A percentile compares a stretch with the other conserved stretches of the same genome.
Conservation (phyloP, 2,888 invertebrate species). For the Byasa hedistus region DNA sequence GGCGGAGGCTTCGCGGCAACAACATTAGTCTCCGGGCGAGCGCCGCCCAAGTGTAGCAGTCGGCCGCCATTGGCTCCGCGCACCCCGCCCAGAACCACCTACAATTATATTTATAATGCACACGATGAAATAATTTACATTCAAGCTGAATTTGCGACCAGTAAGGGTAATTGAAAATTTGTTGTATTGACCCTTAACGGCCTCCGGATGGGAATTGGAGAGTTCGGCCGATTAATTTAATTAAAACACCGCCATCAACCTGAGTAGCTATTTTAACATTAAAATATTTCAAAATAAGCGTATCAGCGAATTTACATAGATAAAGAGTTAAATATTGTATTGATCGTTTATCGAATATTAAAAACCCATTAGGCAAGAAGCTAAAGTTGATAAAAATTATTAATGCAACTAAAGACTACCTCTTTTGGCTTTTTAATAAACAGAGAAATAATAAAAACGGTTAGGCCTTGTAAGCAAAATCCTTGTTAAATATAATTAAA, state of each 20-base stretch:
- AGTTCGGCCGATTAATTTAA: slow-evolving; percentile 47
- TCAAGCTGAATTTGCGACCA: slow-evolving; percentile 78
- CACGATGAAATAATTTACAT: slow-evolving; percentile 78
- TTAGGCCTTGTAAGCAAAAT: neutral
- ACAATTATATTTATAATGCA: slow-evolving; percentile 80
- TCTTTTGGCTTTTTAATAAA: neutral
- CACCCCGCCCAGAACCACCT: slow-evolving; percentile 71
- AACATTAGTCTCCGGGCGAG: slow-evolving; percentile 70
- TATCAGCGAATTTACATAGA: slow-evolving; percentile 3
- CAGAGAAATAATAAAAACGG: neutral
- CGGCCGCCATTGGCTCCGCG: slow-evolving; percentile 60
- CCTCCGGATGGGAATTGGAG: slow-evolving; percentile 47
- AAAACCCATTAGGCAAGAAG: neutral
- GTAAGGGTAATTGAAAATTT: slow-evolving; percentile 79
- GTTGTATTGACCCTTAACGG: slow-evolving; percentile 74
- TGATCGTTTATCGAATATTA: neutral
- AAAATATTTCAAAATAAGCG: slow-evolving; percentile 5
- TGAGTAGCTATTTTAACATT: slow-evolving; percentile 14
- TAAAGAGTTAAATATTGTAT: neutral
- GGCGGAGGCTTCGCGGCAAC: slow-evolving; percentile 71
- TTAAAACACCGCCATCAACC: slow-evolving; percentile 41
- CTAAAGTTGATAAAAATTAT: neutral
- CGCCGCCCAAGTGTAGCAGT: slow-evolving; percentile 63
- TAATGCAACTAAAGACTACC: neutral
- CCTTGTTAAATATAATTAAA: too few species aligned